Percentiles rank a stretch among this genome's conserved stretches.
phyloP scores from a whole-genome alignment of 2,797 vertebrate species.

The Melanotaenia parkinsoni region DNA sequence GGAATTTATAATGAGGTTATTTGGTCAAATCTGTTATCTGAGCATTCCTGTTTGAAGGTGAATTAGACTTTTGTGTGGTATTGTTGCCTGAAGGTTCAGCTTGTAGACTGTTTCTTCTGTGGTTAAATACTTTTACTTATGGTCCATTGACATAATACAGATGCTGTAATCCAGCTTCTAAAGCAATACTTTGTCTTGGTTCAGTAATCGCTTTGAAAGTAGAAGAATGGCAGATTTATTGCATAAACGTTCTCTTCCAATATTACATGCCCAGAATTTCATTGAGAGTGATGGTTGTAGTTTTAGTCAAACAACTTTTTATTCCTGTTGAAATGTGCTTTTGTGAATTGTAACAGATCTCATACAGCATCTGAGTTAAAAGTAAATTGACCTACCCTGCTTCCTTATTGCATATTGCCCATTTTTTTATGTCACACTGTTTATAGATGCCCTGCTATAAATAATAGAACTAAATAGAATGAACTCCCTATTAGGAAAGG shows the following conservation, averaged over 20 bases:
- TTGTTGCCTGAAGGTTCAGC: not conserved
- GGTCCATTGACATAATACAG: not conserved
- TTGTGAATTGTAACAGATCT: slow-evolving; percentile 4
- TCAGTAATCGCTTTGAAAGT: not conserved
- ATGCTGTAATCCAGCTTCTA: not conserved
- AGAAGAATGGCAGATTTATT: not conserved
- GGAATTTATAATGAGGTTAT: not conserved
- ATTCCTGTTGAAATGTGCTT: not conserved
- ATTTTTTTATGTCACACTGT: slow-evolving; percentile 63
- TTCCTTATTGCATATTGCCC: slow-evolving; percentile 16
- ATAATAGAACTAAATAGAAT: slow-evolving; percentile 79
- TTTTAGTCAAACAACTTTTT: not conserved
- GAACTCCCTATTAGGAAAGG: slow-evolving; percentile 68
- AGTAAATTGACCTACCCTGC: not conserved
- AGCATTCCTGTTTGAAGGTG: not conserved
- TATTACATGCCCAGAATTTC: not conserved
- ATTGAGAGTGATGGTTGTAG: not conserved
- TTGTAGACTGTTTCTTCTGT: not conserved
- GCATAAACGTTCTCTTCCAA: not conserved
- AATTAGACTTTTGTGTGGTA: not conserved
- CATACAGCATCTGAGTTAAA: not conserved
- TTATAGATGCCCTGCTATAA: slow-evolving; percentile 77
- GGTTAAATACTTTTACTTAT: not conserved
- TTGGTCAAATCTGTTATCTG: not conserved
- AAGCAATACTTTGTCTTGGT: not conserved